Evolutionary conservation across 2,113 vertebrate genomes (phyloP).

Genomic region (Notarius lentiginosus): DNA sequence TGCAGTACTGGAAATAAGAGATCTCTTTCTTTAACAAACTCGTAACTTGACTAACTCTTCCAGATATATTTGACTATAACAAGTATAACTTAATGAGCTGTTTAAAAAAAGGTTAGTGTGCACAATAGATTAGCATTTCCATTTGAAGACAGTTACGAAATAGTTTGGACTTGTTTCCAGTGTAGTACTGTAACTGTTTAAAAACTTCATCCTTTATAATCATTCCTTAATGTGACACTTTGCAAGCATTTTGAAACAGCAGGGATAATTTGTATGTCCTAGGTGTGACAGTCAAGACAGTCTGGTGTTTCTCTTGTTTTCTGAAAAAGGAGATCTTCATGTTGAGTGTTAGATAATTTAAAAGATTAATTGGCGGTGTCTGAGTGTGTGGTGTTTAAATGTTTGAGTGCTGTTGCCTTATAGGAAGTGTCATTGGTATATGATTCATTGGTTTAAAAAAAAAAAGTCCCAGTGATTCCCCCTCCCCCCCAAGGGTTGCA

Average conservation of each 20-base stretch:
- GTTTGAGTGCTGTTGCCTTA: not conserved
- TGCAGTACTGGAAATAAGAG: slow-evolving; percentile 20
- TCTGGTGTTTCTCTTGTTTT: slow-evolving; percentile 1
- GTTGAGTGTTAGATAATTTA: not conserved
- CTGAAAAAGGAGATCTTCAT: not conserved
- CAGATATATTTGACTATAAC: slow-evolving; percentile 2
- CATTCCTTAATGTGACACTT: slow-evolving; percentile 19
- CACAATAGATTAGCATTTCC: not conserved
- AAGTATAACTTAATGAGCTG: not conserved
- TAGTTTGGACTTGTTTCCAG: slow-evolving; percentile 1
- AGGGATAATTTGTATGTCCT: slow-evolving; percentile 12
- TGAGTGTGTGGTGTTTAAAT: not conserved
- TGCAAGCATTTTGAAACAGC: slow-evolving; percentile 23
- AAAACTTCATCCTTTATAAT: slow-evolving; percentile 20
- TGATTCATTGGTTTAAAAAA: not conserved
- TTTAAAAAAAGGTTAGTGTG: slow-evolving; percentile 17
- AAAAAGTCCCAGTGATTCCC: not conserved
- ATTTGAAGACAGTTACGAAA: not conserved
- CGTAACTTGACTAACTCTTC: slow-evolving; percentile 34
- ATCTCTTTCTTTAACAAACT: slow-evolving; percentile 1
- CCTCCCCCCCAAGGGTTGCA: not conserved
- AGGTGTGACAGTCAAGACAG: not conserved
- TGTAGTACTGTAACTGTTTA: slow-evolving; percentile 20
- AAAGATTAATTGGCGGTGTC: not conserved
- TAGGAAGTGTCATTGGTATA: not conserved